A percentile compares a stretch with the other conserved stretches of the same genome.
phyloP scores from a whole-genome alignment of 1,140 invertebrate species.

The Cylas formicarius region DNA sequence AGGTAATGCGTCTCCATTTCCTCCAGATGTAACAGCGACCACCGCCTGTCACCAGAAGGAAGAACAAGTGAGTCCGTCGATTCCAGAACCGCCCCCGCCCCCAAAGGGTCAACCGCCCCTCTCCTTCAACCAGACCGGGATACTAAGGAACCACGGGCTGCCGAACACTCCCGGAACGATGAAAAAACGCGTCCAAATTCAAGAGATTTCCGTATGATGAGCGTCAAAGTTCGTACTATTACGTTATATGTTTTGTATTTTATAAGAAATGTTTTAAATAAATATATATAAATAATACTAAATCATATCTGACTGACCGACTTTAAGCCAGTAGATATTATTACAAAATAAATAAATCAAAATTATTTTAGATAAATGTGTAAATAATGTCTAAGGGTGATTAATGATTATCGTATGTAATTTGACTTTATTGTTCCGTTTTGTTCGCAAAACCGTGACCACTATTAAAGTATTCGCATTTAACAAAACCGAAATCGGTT shows the following conservation, averaged over 20 bases:
- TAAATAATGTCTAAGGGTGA: no score
- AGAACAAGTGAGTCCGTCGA: conserved; percentile 47
- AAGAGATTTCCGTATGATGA: conserved; percentile 82
- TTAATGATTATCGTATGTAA: no score
- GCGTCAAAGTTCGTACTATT: conserved; percentile 24
- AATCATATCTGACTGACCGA: conserved; percentile 28
- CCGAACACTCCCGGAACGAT: conserved; percentile 55
- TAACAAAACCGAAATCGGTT: no score
- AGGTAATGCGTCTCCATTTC: conserved; percentile 46
- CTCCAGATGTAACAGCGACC: conserved; percentile 42
- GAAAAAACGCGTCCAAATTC: conserved; percentile 81
- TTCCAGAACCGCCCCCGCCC: conserved; percentile 64
- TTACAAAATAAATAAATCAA: no score
- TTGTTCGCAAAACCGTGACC: no score
- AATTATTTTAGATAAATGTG: no score
- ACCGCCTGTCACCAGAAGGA: conserved; percentile 31
- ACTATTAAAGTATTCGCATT: no score
- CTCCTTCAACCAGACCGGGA: conserved; percentile 48
- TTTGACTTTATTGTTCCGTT: no score
- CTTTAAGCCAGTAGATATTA: no score
- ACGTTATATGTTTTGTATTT: conserved; percentile 6
- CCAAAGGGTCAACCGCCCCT: conserved; percentile 48
- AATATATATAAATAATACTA: conserved; percentile 18
- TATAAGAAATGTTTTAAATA: conserved; percentile 13
- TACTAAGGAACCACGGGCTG: conserved; percentile 50